Evolutionary conservation across 2,797 vertebrate genomes (phyloP).

Genomic region (Gambusia yucatana): DNA sequence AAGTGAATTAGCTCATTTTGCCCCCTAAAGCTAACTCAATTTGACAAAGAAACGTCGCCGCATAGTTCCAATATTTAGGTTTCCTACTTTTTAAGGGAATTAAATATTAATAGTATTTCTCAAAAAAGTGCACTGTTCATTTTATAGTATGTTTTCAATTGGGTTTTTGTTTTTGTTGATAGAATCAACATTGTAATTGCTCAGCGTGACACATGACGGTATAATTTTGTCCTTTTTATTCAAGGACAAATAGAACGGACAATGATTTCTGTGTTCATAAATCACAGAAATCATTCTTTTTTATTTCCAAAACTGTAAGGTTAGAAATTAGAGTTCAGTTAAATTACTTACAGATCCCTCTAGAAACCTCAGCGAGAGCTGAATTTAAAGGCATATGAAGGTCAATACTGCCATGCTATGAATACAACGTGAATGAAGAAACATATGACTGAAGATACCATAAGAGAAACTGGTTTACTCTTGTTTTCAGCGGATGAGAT

Average conservation of each 20-base stretch:
- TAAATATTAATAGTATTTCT: not conserved
- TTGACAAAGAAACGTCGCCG: not conserved
- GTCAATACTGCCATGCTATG: not conserved
- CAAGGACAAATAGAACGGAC: too few species aligned
- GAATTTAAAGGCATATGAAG: not conserved
- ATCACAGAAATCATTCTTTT: not conserved
- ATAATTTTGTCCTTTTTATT: not conserved
- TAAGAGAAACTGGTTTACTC: not conserved
- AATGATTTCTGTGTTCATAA: too few species aligned
- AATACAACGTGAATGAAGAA: not conserved
- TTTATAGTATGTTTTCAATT: not conserved
- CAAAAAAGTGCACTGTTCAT: not conserved
- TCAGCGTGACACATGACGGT: not conserved
- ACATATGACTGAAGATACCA: not conserved
- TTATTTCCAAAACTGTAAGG: not conserved
- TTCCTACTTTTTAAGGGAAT: not conserved
- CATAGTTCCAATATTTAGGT: not conserved
- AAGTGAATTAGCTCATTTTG: conserved; percentile 33
- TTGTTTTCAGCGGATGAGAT: not conserved
- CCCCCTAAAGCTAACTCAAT: not conserved
- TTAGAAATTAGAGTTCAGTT: not conserved
- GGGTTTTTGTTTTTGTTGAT: not conserved
- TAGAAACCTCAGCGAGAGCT: not conserved
- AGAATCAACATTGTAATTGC: not conserved
- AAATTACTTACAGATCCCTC: not conserved